Conservation (phyloP, 1,140 invertebrate species). For the Dendroctonus valens region DNA sequence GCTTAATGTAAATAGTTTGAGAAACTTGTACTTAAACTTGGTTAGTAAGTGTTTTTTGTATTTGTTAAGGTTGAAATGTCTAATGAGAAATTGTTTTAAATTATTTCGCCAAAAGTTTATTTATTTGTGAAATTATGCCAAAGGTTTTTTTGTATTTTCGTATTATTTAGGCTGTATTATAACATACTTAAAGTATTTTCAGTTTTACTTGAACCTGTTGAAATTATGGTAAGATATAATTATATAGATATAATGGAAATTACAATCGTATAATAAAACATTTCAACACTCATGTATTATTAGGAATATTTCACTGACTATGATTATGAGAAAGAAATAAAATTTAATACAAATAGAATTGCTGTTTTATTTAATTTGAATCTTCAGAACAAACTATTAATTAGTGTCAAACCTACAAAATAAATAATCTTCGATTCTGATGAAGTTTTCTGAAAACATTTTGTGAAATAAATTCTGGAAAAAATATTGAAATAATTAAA, state of each 20-base stretch:
- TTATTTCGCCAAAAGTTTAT: slow-evolving; percentile 20
- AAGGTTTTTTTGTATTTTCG: slow-evolving; percentile 26
- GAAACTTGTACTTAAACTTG: slow-evolving; percentile 6
- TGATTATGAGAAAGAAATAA: slow-evolving; percentile 30
- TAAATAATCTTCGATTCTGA: too few species aligned
- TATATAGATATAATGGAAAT: slow-evolving; percentile 24
- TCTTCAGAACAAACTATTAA: too few species aligned
- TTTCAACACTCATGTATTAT: slow-evolving; percentile 31
- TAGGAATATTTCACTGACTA: slow-evolving; percentile 34
- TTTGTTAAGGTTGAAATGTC: slow-evolving; percentile 11
- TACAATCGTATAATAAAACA: slow-evolving; percentile 23
- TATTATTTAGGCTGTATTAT: slow-evolving; percentile 13
- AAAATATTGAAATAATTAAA: too few species aligned
- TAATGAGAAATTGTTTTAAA: slow-evolving; percentile 18
- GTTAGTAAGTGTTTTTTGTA: not conserved
- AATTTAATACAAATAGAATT: slow-evolving; percentile 26
- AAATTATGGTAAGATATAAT: slow-evolving; percentile 13
- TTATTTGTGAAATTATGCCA: slow-evolving; percentile 31
- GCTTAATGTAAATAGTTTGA: slow-evolving; percentile 14
- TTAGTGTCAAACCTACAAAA: too few species aligned
- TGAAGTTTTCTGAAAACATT: too few species aligned
- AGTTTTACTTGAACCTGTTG: slow-evolving; percentile 16
- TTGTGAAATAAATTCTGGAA: too few species aligned
- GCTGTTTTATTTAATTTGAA: not conserved
- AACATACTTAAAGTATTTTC: slow-evolving; percentile 2